Base-by-base conservation (phyloP, 1,140 invertebrate species). In the Himalopsyche phryganea region DNA sequence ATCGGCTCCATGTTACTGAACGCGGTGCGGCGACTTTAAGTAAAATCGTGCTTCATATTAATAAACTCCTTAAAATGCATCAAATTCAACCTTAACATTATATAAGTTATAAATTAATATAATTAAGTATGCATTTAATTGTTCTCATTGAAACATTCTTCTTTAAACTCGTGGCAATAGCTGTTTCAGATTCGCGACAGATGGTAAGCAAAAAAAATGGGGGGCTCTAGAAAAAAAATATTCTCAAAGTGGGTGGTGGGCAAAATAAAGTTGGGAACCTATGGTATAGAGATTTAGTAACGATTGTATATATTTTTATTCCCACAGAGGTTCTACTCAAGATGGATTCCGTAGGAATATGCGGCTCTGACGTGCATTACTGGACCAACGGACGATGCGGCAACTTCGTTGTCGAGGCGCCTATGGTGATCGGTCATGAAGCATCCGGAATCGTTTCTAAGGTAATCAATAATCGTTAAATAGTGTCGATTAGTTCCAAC, bases 291-390 rank as follows among this genome's bases (percentile, higher is more conserved):
- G 23, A 28, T 28, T 28, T 28, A 28, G n/a, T n/a, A n/a, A n/a
- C n/a, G 23, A 28, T 28, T 28, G 9, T 28, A 28, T 28, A n/a
- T 28, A 28, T 9, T 3, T 28, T 28, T 28, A 28, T 28, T 50
- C 6, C 36, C 50, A 42, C 69, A 92, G 92, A 97, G 81, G 94
- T 96, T 1, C 82, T 96, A 6, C 65, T 98, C 6, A 80, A 84
- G 58, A 96, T 98, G 86, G 84, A 87, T 61, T 86, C 86, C 61
- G 93, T 98, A 44, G 95, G 95, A 36, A 98, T 98, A 63, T 98
- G 96, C 73, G 96, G 95, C 0, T 97, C 94, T 0, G 94, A 98
- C 75, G 90, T 98, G 4, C 92, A 96, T 71, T 98, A 96, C 76
- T 85, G 92, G 71, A 83, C 85, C 4, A 69, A 86, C 60, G 95